Base-by-base conservation (phyloP, 2,113 vertebrate species). In the Hypomesus transpacificus region DNA sequence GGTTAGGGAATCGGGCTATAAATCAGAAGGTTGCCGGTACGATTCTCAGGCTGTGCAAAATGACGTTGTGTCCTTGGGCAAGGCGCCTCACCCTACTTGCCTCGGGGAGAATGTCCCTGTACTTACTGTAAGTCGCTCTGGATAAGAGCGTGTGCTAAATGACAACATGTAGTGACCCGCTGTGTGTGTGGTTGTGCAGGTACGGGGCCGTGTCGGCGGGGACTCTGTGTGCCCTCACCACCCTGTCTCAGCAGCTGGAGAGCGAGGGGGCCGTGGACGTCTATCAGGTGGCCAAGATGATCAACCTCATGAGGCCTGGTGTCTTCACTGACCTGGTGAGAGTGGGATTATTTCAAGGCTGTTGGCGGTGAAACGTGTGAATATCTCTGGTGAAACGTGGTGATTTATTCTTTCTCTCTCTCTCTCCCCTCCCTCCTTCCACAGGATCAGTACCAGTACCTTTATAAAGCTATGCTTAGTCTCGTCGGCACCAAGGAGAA, bases 211-310 rank as follows among this genome's bases (percentile, higher is more conserved):
- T 96, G 77, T 94, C 94, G 50, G 94, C 95, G 0, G 95, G 95
- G 85, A 94, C 93, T 76, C 80, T 96, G 1, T 96, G 95, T 84
- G 95, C 93, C 80, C 93, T 96, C 72, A 94, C 92, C 82, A 95
- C 95, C 75, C 88, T 96, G 83, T 94, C 94, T 70, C 95, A 96
- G 87, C 95, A 96, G 79, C 88, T 96, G 82, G 95, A 96, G 89
- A 95, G 91, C 21, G 94, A 96, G 87, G 94, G 93, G 24, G 94
- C 93, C 24, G 94, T 96, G 39, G 95, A 95, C 82, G 94, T 96
- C 79, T 96, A 95, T 88, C 95, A 96, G 89, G 95, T 96, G 90
- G 94, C 94, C 87, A 96, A 96, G 88, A 96, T 96, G 95, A 96
- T 95, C 84, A 96, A 96, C 89, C 93, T 96, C 11, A 96, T 95